Evolutionary conservation across 2,797 vertebrate genomes (phyloP).

Genomic region (Distichodus sexfasciatus): DNA sequence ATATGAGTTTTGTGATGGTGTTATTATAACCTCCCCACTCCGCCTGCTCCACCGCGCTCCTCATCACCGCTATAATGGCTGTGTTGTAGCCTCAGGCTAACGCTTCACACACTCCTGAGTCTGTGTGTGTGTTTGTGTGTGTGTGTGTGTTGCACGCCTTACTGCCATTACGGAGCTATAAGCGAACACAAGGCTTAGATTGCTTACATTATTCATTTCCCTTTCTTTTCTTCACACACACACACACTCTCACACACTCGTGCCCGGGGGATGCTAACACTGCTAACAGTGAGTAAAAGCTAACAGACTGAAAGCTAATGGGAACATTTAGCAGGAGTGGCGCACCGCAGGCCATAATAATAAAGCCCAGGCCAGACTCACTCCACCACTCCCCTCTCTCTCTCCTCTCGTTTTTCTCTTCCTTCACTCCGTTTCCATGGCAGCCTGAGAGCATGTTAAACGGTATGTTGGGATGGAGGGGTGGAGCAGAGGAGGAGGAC

Average conservation of each 20-base stretch:
- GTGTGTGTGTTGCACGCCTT: constrained; percentile 34
- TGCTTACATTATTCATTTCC: constrained; percentile 69
- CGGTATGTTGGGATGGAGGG: constrained; percentile 66
- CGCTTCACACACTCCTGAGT: constrained; percentile 31
- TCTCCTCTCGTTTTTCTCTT: too few species aligned
- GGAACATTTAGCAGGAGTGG: too few species aligned
- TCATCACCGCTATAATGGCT: constrained; percentile 64
- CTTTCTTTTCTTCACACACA: neutral
- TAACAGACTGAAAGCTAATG: too few species aligned
- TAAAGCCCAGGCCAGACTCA: too few species aligned
- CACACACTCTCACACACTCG: neutral
- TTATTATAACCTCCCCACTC: constrained; percentile 69
- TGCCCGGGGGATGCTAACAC: too few species aligned
- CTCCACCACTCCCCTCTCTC: too few species aligned
- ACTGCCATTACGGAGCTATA: constrained; percentile 27
- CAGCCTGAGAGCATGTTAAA: too few species aligned
- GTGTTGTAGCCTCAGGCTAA: constrained; percentile 36
- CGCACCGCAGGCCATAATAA: too few species aligned
- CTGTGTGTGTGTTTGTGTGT: constrained; percentile 34
- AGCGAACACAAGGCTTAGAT: constrained; percentile 70
- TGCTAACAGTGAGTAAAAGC: too few species aligned
- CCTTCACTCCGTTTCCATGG: too few species aligned
- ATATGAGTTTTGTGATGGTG: constrained; percentile 34
- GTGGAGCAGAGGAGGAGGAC: constrained; percentile 56
- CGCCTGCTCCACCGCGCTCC: constrained; percentile 24